Conservation (phyloP, 2,888 invertebrate species). For the Drosophila borealis region DNA sequence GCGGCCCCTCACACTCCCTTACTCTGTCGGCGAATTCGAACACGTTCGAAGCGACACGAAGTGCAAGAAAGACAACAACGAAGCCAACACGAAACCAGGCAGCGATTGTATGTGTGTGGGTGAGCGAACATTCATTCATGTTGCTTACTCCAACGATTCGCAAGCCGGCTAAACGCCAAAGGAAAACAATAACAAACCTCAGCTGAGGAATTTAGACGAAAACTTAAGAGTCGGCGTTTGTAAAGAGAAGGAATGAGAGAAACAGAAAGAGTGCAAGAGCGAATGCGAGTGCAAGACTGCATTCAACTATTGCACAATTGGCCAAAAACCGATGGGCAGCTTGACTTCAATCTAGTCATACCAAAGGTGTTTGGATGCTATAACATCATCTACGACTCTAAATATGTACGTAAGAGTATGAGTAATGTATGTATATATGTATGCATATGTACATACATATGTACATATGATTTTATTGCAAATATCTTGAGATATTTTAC, state of each 20-base stretch:
- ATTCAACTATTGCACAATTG: constrained; percentile 67
- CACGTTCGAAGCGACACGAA: constrained; percentile 75
- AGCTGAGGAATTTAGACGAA: constrained; percentile 69
- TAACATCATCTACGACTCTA: constrained; percentile 18
- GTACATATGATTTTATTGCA: constrained; percentile 5
- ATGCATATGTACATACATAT: background rate
- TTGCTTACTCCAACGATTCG: constrained; percentile 47
- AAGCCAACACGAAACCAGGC: constrained; percentile 48
- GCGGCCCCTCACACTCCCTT: background rate
- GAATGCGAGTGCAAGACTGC: constrained; percentile 38
- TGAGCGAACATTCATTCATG: constrained; percentile 67
- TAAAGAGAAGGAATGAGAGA: constrained; percentile 19
- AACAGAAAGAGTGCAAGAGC: constrained; percentile 10
- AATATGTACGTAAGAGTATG: background rate
- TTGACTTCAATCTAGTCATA: constrained; percentile 32
- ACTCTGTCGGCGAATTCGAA: constrained; percentile 42
- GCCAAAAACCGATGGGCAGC: constrained; percentile 45
- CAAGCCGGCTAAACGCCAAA: constrained; percentile 72
- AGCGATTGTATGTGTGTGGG: constrained; percentile 14
- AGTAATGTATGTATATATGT: no score
- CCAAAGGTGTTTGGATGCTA: constrained; percentile 28
- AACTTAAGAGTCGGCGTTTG: constrained; percentile 48
- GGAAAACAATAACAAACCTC: constrained; percentile 79
- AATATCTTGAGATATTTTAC: constrained; percentile 60
- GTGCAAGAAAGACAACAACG: constrained; percentile 43